Evolutionary conservation across 2,797 vertebrate genomes (phyloP), one percentile per base, ranked within the genome.

Genomic region (Hyperoplus immaculatus): DNA sequence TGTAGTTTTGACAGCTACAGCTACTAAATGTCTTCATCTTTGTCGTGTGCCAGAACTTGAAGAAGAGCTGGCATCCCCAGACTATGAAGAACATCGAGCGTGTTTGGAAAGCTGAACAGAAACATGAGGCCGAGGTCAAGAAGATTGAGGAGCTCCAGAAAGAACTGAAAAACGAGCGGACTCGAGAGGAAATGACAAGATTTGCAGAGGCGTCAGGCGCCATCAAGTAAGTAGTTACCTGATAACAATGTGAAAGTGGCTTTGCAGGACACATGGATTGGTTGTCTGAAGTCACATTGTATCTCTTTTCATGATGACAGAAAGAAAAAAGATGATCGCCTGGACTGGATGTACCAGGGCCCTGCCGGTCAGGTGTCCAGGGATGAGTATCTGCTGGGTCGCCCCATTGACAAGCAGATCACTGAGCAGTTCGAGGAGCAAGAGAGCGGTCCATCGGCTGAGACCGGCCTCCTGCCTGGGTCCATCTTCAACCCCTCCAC

Each of bases 301-400:
- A 3, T 56, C n/a, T 69, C 1, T 50, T 58, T 50, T n/a, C 53
- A 8, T 70, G 45, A 13, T 71, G 45, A 80, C 64, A 99, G 98
- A 78, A 99, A 97, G 69, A 97, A 29, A 29, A 29, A 96, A 71
- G 97, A 99, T 90, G 98, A 99, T 80, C 97, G 98, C 4, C 62
- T 99, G 84, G 98, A 99, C 90, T 99, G 98, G 98, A 99, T 99
- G 98, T 99, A 99, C 92, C 98, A 99, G 90, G 98, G 98, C 1
- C 96, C 97, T 0, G 95, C 96, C 0, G 97, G 96, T 0, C 96
- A 98, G 94, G 96, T 98, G 87, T 98, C 96, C 88, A 96, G 97
- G 15, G 98, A 99, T 0, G 98, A 99, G 18, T 99, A 99, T 60
- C 95, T 99, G 53, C 77, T 99, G 86, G 98, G 98, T 1, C 97